Evolutionary conservation across 2,113 vertebrate genomes (phyloP).

Genomic region (Laterallus jamaicensis): DNA sequence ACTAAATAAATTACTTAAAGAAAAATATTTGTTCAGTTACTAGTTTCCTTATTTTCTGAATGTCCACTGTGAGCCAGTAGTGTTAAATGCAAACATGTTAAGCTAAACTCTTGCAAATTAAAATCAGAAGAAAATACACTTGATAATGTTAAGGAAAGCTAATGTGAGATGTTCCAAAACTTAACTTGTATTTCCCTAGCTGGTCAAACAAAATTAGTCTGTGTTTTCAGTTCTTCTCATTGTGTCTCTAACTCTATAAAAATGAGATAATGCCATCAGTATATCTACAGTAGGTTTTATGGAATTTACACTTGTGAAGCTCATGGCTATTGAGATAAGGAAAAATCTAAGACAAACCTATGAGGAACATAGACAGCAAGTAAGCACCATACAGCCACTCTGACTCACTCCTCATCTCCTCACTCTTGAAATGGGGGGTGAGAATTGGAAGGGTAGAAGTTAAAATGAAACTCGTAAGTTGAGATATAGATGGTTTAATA

Average conservation of each 20-base stretch:
- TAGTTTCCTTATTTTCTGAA: neutral
- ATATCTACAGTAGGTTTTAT: neutral
- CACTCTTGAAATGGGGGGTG: neutral
- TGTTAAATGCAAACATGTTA: neutral
- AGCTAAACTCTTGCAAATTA: neutral
- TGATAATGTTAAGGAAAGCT: neutral
- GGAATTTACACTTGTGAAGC: neutral
- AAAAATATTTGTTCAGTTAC: neutral
- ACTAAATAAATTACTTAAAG: neutral
- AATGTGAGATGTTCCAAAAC: neutral
- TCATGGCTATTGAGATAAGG: neutral
- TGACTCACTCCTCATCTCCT: neutral
- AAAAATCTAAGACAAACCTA: neutral
- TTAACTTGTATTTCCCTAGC: neutral
- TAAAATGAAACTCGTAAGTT: neutral
- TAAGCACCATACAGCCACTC: neutral
- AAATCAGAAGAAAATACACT: neutral
- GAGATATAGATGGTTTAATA: neutral
- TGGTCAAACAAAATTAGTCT: neutral
- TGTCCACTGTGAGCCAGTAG: neutral
- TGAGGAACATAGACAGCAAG: neutral
- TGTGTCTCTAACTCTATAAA: neutral
- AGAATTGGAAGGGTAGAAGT: neutral
- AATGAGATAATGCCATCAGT: neutral
- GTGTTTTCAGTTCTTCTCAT: neutral